These are phyloP conservation scores for Theonella swinhoei DNA, from an alignment of 37 sponge, comb jelly and placozoan genomes.

Conservation along the genomic window DNA sequence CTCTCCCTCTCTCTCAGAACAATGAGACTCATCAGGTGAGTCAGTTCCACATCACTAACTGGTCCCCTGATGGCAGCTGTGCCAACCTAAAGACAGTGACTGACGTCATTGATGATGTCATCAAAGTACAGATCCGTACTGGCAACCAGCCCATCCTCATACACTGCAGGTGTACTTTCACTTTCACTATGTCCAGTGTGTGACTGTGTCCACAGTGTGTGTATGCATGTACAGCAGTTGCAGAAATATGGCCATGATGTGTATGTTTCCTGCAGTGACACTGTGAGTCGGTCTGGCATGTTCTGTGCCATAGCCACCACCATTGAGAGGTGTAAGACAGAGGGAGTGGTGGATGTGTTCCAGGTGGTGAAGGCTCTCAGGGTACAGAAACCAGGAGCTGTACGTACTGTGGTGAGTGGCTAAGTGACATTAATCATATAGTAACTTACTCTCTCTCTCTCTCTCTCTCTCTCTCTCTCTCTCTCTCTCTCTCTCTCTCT, in stretches of 20 bases:
- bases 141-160: slow-evolving; percentile 7
- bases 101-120: neutral
- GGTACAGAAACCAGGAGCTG: slow-evolving; percentile 34
- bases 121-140: neutral
- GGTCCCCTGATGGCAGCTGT: neutral
- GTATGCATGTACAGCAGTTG: slow-evolving; percentile 2
- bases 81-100: neutral
- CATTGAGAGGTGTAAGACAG: slow-evolving; percentile 37
- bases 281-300: slow-evolving; percentile 35
- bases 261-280: slow-evolving; percentile 27
- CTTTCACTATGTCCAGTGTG: neutral
- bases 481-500: neutral
- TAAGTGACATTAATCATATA: neutral
- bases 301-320: slow-evolving; percentile 42
- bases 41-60: slow-evolving; percentile 8
- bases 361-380: slow-evolving; percentile 33
- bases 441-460: neutral
- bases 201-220: neutral
- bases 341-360: slow-evolving; percentile 38
- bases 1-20: too few relatives aligned
- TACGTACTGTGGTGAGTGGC: slow-evolving; percentile 18
- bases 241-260: neutral
- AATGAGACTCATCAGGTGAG: neutral
- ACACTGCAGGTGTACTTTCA: slow-evolving; percentile 20
- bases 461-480: neutral